phyloP scores from a whole-genome alignment of 2,888 invertebrate species.

The Parnassius orleans region DNA sequence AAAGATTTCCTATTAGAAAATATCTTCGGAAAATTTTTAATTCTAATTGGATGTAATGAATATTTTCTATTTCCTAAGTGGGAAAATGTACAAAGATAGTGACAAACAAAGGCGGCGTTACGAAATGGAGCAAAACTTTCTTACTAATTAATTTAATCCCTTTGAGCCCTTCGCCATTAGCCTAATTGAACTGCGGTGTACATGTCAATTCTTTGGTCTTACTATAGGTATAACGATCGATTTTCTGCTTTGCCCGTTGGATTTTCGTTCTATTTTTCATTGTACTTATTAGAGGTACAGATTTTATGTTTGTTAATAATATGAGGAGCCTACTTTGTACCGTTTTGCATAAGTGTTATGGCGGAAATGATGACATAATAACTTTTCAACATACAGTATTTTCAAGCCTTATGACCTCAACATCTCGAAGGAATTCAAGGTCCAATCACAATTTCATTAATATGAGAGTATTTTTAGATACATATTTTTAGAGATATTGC shows the following conservation, averaged over 20 bases:
- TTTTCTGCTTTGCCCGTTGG: constrained; percentile 35
- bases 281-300: constrained; percentile 32
- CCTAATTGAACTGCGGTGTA: constrained; percentile 80
- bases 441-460: too few species aligned
- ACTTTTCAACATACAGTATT: constrained; percentile 12
- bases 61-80: constrained; percentile 27
- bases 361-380: constrained; percentile 25
- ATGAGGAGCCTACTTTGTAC: constrained; percentile 66
- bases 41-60: constrained; percentile 11
- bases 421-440: neutral
- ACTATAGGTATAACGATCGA: constrained; percentile 33
- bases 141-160: constrained; percentile 81
- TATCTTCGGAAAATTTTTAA: neutral
- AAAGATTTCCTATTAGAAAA: neutral
- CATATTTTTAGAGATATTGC: too few species aligned
- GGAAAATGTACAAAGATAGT: constrained; percentile 43
- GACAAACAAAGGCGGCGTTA: constrained; percentile 71
- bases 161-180: constrained; percentile 77
- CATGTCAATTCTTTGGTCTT: constrained; percentile 77
- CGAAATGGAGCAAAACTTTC: constrained; percentile 74
- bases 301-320: constrained; percentile 60
- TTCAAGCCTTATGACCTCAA: neutral
- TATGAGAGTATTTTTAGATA: too few species aligned
- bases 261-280: constrained; percentile 32
- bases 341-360: constrained; percentile 69